These are phyloP conservation scores for Peromyscus nudipes DNA, from an alignment of 2,797 vertebrate species.

Conservation along the genomic window DNA sequence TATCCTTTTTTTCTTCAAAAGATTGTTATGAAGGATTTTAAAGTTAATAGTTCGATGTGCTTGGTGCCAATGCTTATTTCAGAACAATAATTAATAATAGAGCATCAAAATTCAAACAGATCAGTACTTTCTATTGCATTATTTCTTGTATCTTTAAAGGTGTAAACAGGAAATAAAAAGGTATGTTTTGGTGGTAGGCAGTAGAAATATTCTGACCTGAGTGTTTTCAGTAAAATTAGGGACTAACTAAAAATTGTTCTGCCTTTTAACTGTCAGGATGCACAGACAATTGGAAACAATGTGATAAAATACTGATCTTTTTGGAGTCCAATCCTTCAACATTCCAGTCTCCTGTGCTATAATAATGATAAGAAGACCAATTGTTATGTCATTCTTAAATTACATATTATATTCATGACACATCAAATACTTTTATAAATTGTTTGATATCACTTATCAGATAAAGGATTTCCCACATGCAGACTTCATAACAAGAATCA, in stretches of 20 bases:
- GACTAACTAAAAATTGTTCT: background rate
- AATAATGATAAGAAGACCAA: background rate
- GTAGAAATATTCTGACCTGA: background rate
- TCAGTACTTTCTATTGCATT: background rate
- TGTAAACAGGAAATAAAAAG: background rate
- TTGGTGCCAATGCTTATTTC: background rate
- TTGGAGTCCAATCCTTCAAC: background rate
- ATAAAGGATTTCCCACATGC: background rate
- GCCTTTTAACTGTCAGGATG: background rate
- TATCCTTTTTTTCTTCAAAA: constrained; percentile 12
- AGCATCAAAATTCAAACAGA: background rate
- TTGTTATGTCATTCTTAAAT: constrained; percentile 17
- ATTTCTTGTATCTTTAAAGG: background rate
- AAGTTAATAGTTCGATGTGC: background rate
- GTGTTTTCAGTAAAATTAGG: background rate
- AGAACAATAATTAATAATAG: background rate
- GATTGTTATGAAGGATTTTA: background rate
- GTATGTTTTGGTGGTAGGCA: rapidly evolving
- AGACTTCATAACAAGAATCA: background rate
- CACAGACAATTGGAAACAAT: background rate
- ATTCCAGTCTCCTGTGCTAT: background rate
- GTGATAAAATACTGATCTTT: background rate
- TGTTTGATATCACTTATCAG: background rate
- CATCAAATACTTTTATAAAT: background rate
- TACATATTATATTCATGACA: background rate